A percentile compares a stretch with the other conserved stretches of the same genome.
Evolutionary conservation across 2,888 invertebrate species (phyloP).

Genomic region (Nemotelus nigrinus): DNA sequence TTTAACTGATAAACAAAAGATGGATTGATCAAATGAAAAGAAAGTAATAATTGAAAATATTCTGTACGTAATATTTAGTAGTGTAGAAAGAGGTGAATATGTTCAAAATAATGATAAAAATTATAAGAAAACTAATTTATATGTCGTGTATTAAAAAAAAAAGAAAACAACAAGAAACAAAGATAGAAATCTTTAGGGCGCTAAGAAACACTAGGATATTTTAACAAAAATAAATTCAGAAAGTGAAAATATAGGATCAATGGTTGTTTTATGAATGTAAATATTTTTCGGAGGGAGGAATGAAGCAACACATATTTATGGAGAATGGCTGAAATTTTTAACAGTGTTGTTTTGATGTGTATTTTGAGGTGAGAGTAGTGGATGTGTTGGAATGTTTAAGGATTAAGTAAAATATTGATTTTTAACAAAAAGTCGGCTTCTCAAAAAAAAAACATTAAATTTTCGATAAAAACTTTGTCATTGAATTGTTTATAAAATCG

Average conservation of each 20-base stretch:
- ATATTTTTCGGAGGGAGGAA: no score
- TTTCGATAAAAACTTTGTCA: no score
- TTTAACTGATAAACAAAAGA: not conserved
- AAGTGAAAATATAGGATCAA: not conserved
- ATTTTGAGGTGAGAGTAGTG: no score
- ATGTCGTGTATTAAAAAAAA: conserved; percentile 32
- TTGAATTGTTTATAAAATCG: no score
- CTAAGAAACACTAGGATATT: not conserved
- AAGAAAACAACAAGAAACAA: not conserved
- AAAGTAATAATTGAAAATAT: conserved; percentile 26
- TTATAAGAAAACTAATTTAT: conserved; percentile 28
- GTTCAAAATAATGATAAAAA: conserved; percentile 27
- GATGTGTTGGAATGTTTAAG: no score
- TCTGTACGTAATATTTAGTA: conserved; percentile 22
- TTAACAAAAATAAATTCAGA: conserved; percentile 24
- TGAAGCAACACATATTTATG: no score
- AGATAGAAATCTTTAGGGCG: not conserved
- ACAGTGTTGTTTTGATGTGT: no score
- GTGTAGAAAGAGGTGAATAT: conserved; percentile 16
- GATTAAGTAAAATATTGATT: no score
- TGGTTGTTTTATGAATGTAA: no score
- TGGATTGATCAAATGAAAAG: not conserved
- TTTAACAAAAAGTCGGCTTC: no score
- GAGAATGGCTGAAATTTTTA: no score
- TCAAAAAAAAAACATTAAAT: no score